phyloP scores from a whole-genome alignment of 2,113 vertebrate genomes.

The Corythaixoides concolor region DNA sequence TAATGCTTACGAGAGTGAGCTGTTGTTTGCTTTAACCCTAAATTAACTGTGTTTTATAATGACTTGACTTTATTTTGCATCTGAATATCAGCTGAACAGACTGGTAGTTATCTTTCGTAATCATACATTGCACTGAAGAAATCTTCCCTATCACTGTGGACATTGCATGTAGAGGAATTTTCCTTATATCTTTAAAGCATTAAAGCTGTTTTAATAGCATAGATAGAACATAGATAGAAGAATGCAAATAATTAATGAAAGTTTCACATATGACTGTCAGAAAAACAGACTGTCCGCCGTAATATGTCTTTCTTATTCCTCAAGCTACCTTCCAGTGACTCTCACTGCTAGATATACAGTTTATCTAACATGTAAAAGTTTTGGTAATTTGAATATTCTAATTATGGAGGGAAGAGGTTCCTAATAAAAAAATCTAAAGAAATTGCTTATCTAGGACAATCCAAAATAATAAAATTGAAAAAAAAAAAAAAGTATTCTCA shows the following conservation, averaged over 20 bases:
- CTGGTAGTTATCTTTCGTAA: background rate
- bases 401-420: background rate
- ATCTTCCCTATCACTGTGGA: background rate
- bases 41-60: background rate
- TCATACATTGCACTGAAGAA: background rate
- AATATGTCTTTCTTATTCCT: background rate
- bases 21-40: background rate
- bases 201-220: background rate
- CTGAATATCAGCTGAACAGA: background rate
- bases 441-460: background rate
- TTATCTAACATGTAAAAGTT: background rate
- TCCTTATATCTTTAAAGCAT: background rate
- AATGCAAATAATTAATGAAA: background rate
- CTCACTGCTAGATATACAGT: background rate
- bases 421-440: background rate
- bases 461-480: background rate
- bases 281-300: background rate
- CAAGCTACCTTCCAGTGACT: background rate
- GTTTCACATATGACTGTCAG: background rate
- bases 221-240: background rate
- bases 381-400: background rate
- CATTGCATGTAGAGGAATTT: background rate
- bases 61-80: background rate
- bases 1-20: background rate
- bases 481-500: background rate